Conservation (phyloP, 2,797 vertebrate genomes). For the Cirrhinus mrigala region DNA sequence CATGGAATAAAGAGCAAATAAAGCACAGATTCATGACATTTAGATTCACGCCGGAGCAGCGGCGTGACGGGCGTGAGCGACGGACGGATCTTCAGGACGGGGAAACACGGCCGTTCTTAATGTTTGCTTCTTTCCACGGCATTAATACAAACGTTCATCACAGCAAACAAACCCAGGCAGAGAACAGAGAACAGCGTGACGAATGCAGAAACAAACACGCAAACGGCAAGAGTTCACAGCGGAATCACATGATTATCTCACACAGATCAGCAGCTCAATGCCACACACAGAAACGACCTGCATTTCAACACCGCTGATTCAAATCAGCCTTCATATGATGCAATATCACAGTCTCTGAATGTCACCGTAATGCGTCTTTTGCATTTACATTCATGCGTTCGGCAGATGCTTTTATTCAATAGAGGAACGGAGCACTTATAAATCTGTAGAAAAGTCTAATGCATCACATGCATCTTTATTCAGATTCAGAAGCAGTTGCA, state of each 20-base stretch:
- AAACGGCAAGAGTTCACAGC: background rate
- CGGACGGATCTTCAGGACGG: too few relatives aligned
- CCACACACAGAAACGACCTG: background rate
- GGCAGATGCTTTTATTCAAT: background rate
- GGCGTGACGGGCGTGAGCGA: background rate
- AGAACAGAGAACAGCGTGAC: too few relatives aligned
- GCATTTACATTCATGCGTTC: too few relatives aligned
- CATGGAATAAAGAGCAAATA: background rate
- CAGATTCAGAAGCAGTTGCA: background rate
- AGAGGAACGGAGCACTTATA: background rate
- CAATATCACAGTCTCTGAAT: background rate
- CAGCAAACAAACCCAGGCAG: background rate
- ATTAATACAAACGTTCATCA: background rate
- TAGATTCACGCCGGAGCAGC: background rate
- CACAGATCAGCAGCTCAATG: too few relatives aligned
- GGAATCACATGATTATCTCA: too few relatives aligned
- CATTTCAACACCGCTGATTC: too few relatives aligned
- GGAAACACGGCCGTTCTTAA: too few relatives aligned
- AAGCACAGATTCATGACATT: too few relatives aligned
- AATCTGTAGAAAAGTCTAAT: background rate
- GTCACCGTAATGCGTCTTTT: background rate
- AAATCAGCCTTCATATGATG: background rate
- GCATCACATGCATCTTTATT: background rate
- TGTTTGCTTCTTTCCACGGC: too few relatives aligned
- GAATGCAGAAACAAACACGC: too few relatives aligned